Percentiles rank a stretch among this genome's conserved stretches.
phyloP scores from a whole-genome alignment of 2,797 vertebrate genomes.

The Prionace glauca region DNA sequence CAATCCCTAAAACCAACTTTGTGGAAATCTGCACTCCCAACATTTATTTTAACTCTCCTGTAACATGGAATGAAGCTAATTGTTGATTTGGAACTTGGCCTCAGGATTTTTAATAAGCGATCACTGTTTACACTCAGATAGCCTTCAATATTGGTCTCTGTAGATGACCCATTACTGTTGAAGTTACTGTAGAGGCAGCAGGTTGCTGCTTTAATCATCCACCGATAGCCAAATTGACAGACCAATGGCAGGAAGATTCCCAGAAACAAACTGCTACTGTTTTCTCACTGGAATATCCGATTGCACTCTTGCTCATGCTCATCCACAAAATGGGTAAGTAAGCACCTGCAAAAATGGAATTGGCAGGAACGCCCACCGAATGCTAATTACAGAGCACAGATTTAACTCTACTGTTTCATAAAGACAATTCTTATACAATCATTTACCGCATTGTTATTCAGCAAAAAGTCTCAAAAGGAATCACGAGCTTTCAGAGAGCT shows the following conservation, averaged over 20 bases:
- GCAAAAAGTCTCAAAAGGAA: background rate
- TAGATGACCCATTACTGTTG: slow-evolving; percentile 87
- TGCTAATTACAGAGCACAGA: background rate
- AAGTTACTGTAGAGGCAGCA: slow-evolving; percentile 90
- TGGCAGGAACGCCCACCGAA: background rate
- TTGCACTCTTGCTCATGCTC: slow-evolving; percentile 90
- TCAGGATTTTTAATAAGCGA: background rate
- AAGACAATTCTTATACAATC: background rate
- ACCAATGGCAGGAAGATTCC: slow-evolving; percentile 95
- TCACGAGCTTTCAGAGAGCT: too few relatives aligned
- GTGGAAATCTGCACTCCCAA: background rate
- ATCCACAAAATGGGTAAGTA: slow-evolving; percentile 87
- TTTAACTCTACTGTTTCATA: background rate
- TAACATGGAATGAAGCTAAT: background rate
- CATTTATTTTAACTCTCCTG: background rate
- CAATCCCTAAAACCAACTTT: background rate
- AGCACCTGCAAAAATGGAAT: background rate
- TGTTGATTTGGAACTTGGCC: background rate
- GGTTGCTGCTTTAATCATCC: slow-evolving; percentile 93
- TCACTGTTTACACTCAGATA: slow-evolving; percentile 59
- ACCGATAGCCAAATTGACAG: slow-evolving; percentile 86
- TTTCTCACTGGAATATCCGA: slow-evolving; percentile 83
- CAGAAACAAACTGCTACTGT: slow-evolving; percentile 91
- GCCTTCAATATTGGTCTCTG: slow-evolving; percentile 90
- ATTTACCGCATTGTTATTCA: background rate